A percentile compares a stretch with the other conserved stretches of the same genome.
phyloP scores from a whole-genome alignment of 2,797 vertebrate species.

The Pangasius macronema region DNA sequence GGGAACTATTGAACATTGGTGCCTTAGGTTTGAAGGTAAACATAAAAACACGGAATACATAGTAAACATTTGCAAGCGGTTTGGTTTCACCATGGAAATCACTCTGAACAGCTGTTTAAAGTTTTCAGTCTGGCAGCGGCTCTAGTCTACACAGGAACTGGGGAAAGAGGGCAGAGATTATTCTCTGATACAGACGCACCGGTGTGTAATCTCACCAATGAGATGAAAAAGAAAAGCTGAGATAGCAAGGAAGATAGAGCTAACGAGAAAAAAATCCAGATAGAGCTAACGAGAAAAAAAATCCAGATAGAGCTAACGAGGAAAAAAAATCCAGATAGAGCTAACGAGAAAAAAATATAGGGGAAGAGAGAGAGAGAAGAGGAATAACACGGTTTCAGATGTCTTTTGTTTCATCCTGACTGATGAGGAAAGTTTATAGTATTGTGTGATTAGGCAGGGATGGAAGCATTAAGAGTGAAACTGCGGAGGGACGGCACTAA shows the following conservation, averaged over 20 bases:
- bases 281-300: background rate
- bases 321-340: no score
- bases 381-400: background rate
- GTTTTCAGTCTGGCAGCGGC: background rate
- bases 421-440: background rate
- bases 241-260: constrained; percentile 28
- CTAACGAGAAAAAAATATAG: background rate
- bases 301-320: no score
- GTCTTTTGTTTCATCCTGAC: background rate
- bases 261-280: constrained; percentile 4
- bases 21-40: background rate
- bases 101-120: background rate
- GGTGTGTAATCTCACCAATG: constrained; percentile 37
- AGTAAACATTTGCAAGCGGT: background rate
- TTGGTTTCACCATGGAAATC: background rate
- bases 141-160: background rate
- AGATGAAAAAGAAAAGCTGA: constrained; percentile 27
- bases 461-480: constrained; percentile 13
- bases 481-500: background rate
- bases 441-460: background rate
- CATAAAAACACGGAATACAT: background rate
- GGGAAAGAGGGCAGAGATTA: constrained; percentile 18
- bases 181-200: constrained; percentile 43
- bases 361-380: background rate
- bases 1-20: background rate